These are phyloP conservation scores for Sphaerodactylus townsendi DNA, from an alignment of 2,113 vertebrate species.

Conservation along the genomic window DNA sequence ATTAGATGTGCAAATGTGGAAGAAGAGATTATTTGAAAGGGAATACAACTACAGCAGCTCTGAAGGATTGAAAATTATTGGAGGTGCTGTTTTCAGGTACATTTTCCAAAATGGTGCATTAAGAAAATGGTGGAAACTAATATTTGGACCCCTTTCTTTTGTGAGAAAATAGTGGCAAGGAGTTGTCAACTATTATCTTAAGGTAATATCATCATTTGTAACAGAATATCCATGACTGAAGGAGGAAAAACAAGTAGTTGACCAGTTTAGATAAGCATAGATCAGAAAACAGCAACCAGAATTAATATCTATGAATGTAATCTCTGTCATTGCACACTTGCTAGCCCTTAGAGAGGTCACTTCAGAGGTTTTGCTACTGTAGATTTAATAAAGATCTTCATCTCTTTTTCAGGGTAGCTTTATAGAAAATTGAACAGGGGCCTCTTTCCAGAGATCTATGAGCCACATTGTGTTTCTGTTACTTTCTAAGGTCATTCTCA, in stretches of 20 bases:
- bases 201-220: background rate
- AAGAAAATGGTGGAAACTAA: background rate
- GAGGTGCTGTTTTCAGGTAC: too few relatives aligned
- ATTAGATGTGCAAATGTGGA: background rate
- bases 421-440: background rate
- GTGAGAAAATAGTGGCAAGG: background rate
- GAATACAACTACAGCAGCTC: background rate
- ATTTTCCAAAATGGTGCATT: background rate
- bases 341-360: background rate
- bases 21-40: background rate
- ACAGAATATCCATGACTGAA: background rate
- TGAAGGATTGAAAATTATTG: background rate
- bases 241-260: background rate
- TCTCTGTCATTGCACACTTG: too few relatives aligned
- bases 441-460: background rate
- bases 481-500: background rate
- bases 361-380: background rate
- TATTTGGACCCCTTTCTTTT: background rate
- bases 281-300: accelerated
- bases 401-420: background rate
- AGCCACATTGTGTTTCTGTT: background rate
- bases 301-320: too few relatives aligned
- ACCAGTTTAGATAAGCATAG: accelerated
- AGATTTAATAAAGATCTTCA: background rate
- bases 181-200: accelerated